phyloP scores from a whole-genome alignment of 2,113 vertebrate species.

The Chionodraco myersi region DNA sequence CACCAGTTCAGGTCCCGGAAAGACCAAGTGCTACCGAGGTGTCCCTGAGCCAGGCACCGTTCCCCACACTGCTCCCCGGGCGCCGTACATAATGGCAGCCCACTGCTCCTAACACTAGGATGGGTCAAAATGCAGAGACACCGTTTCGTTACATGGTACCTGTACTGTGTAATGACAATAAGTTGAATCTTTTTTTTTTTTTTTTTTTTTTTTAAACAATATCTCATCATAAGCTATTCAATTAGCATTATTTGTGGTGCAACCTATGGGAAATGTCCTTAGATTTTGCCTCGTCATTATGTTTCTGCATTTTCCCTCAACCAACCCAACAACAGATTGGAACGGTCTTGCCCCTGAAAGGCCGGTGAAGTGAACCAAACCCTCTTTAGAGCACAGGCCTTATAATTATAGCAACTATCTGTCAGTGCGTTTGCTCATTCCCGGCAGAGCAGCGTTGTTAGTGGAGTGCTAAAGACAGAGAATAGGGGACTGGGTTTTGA shows the following conservation, averaged over 20 bases:
- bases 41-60: too few species aligned
- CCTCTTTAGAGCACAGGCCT: not conserved
- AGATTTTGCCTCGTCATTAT: not conserved
- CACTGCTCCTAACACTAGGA: too few species aligned
- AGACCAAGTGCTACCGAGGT: too few species aligned
- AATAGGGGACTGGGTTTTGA: slow-evolving; percentile 33
- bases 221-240: not conserved
- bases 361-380: slow-evolving; percentile 9
- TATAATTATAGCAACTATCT: slow-evolving; percentile 17
- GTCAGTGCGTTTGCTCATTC: slow-evolving; percentile 34
- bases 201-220: not conserved
- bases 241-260: not conserved
- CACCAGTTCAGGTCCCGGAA: too few species aligned
- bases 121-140: too few species aligned
- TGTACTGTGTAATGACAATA: too few species aligned
- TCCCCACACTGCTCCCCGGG: too few species aligned
- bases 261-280: slow-evolving; percentile 4
- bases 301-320: slow-evolving; percentile 6
- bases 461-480: slow-evolving; percentile 16
- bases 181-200: too few species aligned
- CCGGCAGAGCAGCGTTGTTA: slow-evolving; percentile 30
- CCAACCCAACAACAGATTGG: not conserved
- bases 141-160: too few species aligned
- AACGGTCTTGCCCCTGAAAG: slow-evolving; percentile 12
- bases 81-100: too few species aligned